Evolutionary conservation across 2,797 vertebrate species (phyloP), one percentile per base, ranked within the genome.

Genomic region (Psittacula echo): DNA sequence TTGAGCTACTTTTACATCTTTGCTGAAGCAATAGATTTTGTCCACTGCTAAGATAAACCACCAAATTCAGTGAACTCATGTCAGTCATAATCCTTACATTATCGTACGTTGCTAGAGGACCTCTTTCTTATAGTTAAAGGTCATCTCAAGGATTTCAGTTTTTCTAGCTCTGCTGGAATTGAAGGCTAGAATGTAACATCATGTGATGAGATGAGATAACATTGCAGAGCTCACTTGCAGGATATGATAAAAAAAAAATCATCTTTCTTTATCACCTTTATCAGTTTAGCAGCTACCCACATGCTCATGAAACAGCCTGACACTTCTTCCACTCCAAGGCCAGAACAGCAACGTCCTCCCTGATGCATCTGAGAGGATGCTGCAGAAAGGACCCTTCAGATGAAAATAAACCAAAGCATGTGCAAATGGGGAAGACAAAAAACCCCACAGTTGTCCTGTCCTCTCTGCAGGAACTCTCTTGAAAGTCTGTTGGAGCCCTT

Each of bases 361-460:
- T 12, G 27, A 9, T 18, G 14, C 21, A n/a, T 39, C n/a, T 74
- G 68, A 30, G 44, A 85, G 42, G 42, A 53, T 29, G 7, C 1
- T 37, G 11, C 11, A 64, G 75, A 56, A 34, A 67, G 37, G 47
- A 44, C 22, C 45, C 8, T 26, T 83, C n/a, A 42, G 26, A 10
- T 24, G 18, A 10, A 72, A 83, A 72, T 44, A 61, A 51, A 51
- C 2, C 30, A 47, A 70, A 84, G n/a, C 27, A 27, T 8, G 1
- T 2, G 18, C 16, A 70, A 44, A 41, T 19, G 11, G 34, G 11
- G 23, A 32, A 80, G 68, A 70, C 5, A 58, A 60, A 58, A 37
- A 24, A 5, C 1, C 7, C 56, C n/a, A 6, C 0, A 27, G 5
- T 8, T 23, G 3, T 41, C 24, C 34, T 41, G 23, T 21, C 34